Evolutionary conservation across 2,113 vertebrate species (phyloP).

Genomic region (Capra hircus): DNA sequence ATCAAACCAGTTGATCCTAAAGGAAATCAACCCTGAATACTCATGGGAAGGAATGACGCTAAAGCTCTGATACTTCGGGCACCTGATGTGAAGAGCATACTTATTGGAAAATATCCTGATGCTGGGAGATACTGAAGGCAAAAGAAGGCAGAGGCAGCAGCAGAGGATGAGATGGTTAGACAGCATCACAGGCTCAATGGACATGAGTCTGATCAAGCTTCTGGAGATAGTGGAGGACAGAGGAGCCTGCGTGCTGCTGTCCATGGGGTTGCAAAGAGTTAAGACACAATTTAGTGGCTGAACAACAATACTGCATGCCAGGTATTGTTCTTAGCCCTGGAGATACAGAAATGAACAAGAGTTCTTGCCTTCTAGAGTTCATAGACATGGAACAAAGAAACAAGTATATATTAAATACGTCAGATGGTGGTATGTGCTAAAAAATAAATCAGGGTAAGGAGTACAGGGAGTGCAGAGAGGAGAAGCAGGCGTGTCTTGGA

Average conservation of each 20-base stretch:
- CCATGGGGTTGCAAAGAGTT: not conserved
- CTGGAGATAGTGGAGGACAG: not conserved
- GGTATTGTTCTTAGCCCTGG: not conserved
- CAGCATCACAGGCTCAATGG: not conserved
- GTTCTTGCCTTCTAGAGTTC: not conserved
- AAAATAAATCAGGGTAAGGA: not conserved
- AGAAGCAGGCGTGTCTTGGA: fast-evolving
- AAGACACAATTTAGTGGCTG: not conserved
- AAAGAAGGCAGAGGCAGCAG: not conserved
- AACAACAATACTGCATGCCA: not conserved
- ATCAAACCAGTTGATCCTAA: not conserved
- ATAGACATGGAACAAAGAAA: not conserved
- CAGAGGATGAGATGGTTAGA: not conserved
- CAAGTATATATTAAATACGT: not conserved
- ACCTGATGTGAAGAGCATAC: not conserved
- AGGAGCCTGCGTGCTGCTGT: not conserved
- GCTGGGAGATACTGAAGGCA: not conserved
- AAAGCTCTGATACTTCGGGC: not conserved
- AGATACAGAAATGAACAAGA: not conserved
- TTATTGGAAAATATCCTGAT: not conserved
- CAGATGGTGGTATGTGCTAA: not conserved
- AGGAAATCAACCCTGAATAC: not conserved
- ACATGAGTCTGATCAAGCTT: not conserved
- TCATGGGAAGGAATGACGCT: not conserved
- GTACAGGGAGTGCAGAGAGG: not conserved